Evolutionary conservation across 23 tunicate species (phyloP).

Genomic region (Ascidia mentula): DNA sequence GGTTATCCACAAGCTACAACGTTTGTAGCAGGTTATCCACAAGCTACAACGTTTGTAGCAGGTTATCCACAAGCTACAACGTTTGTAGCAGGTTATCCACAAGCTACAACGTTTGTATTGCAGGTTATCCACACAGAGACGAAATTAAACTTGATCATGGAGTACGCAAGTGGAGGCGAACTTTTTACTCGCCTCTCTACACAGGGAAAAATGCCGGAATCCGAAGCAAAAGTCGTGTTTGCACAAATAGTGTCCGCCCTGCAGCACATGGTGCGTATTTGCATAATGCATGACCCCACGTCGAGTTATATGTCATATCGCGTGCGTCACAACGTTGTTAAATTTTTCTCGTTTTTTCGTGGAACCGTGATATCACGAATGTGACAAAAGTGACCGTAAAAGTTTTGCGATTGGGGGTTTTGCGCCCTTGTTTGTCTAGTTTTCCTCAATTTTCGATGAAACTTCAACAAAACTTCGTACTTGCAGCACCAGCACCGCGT

Average conservation of each 20-base stretch:
- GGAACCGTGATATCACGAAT: not conserved
- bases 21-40: no score
- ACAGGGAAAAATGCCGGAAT: slow-evolving; percentile 84
- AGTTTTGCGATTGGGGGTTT: no score
- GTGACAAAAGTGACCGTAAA: not conserved
- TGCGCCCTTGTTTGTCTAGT: no score
- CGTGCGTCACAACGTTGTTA: not conserved
- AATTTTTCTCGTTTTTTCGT: not conserved
- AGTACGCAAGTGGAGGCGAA: slow-evolving; percentile 89
- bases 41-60: no score
- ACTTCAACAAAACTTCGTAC: not conserved
- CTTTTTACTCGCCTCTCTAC: slow-evolving; percentile 68
- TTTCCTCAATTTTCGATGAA: no score
- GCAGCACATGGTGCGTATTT: slow-evolving; percentile 74
- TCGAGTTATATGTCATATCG: not conserved
- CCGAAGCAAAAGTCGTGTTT: slow-evolving; percentile 72
- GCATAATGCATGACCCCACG: not conserved
- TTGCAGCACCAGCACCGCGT: slow-evolving; percentile 84
- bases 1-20: no score
- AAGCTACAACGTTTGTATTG: no score
- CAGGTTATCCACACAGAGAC: slow-evolving; percentile 82
- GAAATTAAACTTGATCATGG: slow-evolving; percentile 79
- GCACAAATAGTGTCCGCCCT: slow-evolving; percentile 90
- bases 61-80: no score
- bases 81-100: no score